Evolutionary conservation across 2,113 vertebrate genomes (phyloP).

Genomic region (Ailurus styani): DNA sequence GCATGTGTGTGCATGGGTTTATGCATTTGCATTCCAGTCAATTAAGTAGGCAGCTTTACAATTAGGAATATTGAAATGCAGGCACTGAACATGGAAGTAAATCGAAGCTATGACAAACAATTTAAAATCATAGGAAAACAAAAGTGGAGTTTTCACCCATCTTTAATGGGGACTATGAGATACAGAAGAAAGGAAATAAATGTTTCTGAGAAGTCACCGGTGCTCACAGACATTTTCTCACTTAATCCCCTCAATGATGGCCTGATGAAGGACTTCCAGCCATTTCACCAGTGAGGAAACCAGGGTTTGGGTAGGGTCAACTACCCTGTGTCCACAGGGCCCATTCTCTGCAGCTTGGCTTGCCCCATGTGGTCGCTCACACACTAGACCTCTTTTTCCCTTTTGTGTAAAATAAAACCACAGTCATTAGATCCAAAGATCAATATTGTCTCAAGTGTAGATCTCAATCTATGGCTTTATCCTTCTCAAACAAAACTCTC

Average conservation of each 20-base stretch:
- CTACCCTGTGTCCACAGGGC: rapidly evolving
- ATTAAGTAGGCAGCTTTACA: background rate
- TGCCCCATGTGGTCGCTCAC: rapidly evolving
- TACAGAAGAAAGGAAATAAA: background rate
- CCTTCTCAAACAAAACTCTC: background rate
- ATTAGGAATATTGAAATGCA: background rate
- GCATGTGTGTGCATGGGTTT: rapidly evolving
- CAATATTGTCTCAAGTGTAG: background rate
- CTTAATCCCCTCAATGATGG: rapidly evolving
- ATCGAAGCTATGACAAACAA: background rate
- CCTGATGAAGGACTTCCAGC: background rate
- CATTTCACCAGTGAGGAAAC: background rate
- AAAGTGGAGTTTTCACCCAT: rapidly evolving
- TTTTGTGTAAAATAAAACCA: background rate
- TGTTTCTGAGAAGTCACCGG: rapidly evolving
- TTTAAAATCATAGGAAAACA: background rate
- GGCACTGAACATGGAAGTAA: background rate
- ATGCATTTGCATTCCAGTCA: rapidly evolving
- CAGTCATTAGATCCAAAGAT: background rate
- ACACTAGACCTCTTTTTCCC: rapidly evolving
- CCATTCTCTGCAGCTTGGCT: rapidly evolving
- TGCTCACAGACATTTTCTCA: rapidly evolving
- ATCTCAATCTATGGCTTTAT: background rate
- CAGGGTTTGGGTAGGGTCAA: rapidly evolving
- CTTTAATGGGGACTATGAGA: rapidly evolving